Percentiles rank a stretch among this genome's conserved stretches.
phyloP scores from a whole-genome alignment of 2,113 vertebrate species.

The Ranitomeya variabilis region DNA sequence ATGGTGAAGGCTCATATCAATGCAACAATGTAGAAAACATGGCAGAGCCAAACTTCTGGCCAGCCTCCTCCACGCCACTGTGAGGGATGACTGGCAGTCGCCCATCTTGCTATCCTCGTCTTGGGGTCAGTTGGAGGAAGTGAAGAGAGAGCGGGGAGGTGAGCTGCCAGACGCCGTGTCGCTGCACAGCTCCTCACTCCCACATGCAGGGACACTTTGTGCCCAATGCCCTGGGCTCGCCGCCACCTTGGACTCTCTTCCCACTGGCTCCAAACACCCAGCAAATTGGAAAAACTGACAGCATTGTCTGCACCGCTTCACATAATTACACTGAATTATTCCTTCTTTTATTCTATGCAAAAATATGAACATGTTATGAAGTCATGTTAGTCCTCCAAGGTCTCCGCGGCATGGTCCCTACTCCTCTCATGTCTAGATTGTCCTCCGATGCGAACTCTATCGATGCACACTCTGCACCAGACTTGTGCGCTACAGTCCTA shows the following conservation, averaged over 20 bases:
- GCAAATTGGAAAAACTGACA: constrained; percentile 73
- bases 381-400: constrained; percentile 61
- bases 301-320: constrained; percentile 71
- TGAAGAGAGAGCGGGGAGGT: neutral
- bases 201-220: constrained; percentile 46
- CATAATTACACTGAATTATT: constrained; percentile 67
- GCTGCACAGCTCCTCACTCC: constrained; percentile 22
- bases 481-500: no score
- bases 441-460: neutral
- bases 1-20: no score
- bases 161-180: constrained; percentile 28
- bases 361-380: constrained; percentile 66
- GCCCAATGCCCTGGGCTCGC: constrained; percentile 60
- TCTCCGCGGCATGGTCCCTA: constrained; percentile 29
- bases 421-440: neutral
- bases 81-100: neutral
- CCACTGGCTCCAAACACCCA: constrained; percentile 66
- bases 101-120: constrained; percentile 32
- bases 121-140: constrained; percentile 36
- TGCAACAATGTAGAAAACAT: neutral
- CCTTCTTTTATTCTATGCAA: constrained; percentile 62
- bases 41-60: neutral
- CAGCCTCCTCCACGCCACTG: constrained; percentile 1
- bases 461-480: neutral
- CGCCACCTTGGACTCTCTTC: constrained; percentile 64